Conservation (phyloP, 2,113 vertebrate genomes). For the Colius striatus region DNA sequence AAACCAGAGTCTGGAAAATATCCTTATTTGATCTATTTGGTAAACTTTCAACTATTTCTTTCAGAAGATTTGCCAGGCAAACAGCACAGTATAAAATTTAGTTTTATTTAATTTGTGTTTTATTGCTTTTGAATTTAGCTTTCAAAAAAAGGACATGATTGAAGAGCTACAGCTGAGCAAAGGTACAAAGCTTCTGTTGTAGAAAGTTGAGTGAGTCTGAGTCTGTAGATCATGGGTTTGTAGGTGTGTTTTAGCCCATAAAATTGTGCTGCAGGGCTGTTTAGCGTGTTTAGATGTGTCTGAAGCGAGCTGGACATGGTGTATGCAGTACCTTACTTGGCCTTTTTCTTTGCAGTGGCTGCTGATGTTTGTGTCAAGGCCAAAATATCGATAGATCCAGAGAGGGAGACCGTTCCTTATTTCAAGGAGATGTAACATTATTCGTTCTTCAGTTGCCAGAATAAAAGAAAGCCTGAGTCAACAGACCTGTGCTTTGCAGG, state of each 20-base stretch:
- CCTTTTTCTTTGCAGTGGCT: neutral
- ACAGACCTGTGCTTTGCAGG: neutral
- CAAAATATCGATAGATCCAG: neutral
- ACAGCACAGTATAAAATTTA: conserved; percentile 35
- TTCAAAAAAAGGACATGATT: conserved; percentile 10
- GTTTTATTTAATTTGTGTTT: conserved; percentile 69
- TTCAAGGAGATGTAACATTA: neutral
- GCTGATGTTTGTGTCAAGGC: neutral
- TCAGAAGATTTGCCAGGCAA: conserved; percentile 69
- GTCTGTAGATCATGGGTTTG: neutral
- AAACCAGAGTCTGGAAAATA: conserved; percentile 65
- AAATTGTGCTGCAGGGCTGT: neutral
- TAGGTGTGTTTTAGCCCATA: neutral
- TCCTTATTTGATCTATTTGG: conserved; percentile 68
- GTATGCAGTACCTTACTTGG: neutral
- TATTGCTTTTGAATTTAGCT: conserved; percentile 63
- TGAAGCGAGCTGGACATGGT: neutral
- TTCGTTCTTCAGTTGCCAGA: neutral
- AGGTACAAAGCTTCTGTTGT: conserved; percentile 38
- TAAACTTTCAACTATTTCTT: conserved; percentile 68
- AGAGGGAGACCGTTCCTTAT: neutral
- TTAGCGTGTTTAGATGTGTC: neutral
- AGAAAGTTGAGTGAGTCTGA: neutral
- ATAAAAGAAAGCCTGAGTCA: neutral
- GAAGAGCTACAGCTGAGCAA: conserved; percentile 31